These are phyloP conservation scores for Allophyes oxyacanthae DNA, from an alignment of 2,888 invertebrate genomes.

Conservation along the genomic window DNA sequence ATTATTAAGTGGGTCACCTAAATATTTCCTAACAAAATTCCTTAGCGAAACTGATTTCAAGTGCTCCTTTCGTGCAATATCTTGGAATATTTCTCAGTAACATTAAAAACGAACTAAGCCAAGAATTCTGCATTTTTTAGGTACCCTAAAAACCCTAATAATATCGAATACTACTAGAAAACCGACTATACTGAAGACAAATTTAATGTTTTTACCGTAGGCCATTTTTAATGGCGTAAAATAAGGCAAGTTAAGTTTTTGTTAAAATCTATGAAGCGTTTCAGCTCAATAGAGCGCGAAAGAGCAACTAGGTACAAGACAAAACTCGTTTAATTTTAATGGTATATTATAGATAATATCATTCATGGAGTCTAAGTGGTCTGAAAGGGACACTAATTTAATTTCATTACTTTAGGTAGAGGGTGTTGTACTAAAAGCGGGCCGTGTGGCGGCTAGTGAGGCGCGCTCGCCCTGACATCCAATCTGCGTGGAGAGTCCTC, in stretches of 20 bases:
- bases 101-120: too few relatives aligned
- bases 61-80: too few relatives aligned
- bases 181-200: too few relatives aligned
- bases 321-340: slow-evolving; percentile 50
- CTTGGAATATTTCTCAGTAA: too few relatives aligned
- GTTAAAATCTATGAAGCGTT: slow-evolving; percentile 1
- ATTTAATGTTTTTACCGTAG: too few relatives aligned
- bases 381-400: slow-evolving; percentile 73
- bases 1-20: too few relatives aligned
- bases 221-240: not conserved
- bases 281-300: not conserved
- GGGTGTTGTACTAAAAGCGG: slow-evolving; percentile 65
- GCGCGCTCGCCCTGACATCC: slow-evolving; percentile 74
- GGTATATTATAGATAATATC: slow-evolving; percentile 36
- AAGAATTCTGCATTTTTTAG: too few relatives aligned
- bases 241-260: not conserved
- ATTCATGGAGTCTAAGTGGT: slow-evolving; percentile 55
- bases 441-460: slow-evolving; percentile 56
- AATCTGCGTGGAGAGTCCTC: slow-evolving; percentile 80
- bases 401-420: slow-evolving; percentile 73
- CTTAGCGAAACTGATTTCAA: too few relatives aligned
- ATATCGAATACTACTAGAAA: too few relatives aligned
- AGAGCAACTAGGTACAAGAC: slow-evolving; percentile 14
- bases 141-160: too few relatives aligned
- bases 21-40: too few relatives aligned